Conservation (phyloP, 2,113 vertebrate species). For the Cavia aperea region DNA sequence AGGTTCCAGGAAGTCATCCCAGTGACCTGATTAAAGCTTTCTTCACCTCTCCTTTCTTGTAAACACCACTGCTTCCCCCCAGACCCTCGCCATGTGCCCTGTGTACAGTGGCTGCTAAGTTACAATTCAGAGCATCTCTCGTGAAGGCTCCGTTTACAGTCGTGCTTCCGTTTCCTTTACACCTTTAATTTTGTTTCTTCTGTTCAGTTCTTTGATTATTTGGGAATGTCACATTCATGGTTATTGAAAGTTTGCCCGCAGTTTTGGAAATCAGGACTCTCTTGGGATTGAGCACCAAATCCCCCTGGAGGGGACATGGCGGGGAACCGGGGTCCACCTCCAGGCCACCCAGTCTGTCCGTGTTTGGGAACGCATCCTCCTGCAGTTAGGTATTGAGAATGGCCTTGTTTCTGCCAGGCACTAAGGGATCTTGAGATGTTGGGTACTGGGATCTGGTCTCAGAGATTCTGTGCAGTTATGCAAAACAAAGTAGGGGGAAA, state of each 20-base stretch:
- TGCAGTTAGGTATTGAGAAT: conserved; percentile 63
- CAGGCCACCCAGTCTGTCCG: conserved; percentile 50
- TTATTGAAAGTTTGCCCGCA: conserved; percentile 56
- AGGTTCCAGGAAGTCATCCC: background rate
- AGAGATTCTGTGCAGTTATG: conserved; percentile 44
- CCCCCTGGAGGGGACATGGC: conserved; percentile 69
- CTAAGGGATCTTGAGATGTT: conserved; percentile 70
- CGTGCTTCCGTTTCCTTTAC: conserved; percentile 30
- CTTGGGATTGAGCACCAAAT: conserved; percentile 61
- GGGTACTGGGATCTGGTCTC: conserved; percentile 62
- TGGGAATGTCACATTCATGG: conserved; percentile 57
- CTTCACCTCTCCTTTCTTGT: conserved; percentile 46
- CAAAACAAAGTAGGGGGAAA: conserved; percentile 7
- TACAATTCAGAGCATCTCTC: background rate
- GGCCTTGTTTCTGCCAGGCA: conserved; percentile 66
- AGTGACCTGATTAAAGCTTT: background rate
- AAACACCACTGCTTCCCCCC: conserved; percentile 47
- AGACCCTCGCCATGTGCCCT: background rate
- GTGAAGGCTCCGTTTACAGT: background rate
- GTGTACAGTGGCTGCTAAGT: conserved; percentile 38
- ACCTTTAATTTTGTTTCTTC: conserved; percentile 37
- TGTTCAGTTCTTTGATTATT: conserved; percentile 60
- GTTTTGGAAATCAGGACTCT: conserved; percentile 61
- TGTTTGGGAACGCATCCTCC: conserved; percentile 72
- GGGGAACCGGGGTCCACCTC: conserved; percentile 64